Percentiles rank a stretch among this genome's conserved stretches.
phyloP scores from a whole-genome alignment of 1,140 invertebrate genomes.

The Pentalonia nigronervosa region DNA sequence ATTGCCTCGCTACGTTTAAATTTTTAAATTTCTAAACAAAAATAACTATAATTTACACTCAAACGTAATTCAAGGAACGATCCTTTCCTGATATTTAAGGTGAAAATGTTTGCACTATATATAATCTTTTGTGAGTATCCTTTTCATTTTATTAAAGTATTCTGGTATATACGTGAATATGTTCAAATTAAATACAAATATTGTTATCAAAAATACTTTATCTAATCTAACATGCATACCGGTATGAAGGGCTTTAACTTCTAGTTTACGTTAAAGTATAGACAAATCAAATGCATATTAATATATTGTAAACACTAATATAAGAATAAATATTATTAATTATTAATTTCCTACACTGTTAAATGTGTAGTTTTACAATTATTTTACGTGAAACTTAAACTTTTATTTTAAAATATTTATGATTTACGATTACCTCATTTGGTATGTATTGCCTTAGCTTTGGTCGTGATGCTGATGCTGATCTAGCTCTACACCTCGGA shows the following conservation, averaged over 20 bases:
- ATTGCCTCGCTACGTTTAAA: not conserved
- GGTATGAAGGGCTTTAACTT: not conserved
- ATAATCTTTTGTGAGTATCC: not conserved
- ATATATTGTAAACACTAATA: not conserved
- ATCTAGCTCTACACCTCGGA: not conserved
- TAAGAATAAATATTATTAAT: not conserved
- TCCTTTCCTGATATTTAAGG: not conserved
- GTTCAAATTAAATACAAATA: not conserved
- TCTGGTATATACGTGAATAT: not conserved
- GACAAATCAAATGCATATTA: not conserved
- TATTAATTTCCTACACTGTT: not conserved
- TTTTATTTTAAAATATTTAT: not conserved
- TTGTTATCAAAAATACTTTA: not conserved
- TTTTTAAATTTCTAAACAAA: not conserved
- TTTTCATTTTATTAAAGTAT: not conserved
- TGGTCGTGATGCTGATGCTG: conserved; percentile 27
- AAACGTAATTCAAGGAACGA: not conserved
- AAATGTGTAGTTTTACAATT: not conserved
- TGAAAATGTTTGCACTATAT: not conserved
- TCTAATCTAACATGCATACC: not conserved
- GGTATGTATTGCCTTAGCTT: conserved; percentile 40
- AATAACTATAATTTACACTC: not conserved
- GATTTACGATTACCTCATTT: conserved; percentile 36
- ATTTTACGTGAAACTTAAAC: not conserved
- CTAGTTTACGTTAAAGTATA: not conserved